These are phyloP conservation scores for Solenopsis invicta DNA, from an alignment of 1,140 invertebrate species.

Conservation along the genomic window DNA sequence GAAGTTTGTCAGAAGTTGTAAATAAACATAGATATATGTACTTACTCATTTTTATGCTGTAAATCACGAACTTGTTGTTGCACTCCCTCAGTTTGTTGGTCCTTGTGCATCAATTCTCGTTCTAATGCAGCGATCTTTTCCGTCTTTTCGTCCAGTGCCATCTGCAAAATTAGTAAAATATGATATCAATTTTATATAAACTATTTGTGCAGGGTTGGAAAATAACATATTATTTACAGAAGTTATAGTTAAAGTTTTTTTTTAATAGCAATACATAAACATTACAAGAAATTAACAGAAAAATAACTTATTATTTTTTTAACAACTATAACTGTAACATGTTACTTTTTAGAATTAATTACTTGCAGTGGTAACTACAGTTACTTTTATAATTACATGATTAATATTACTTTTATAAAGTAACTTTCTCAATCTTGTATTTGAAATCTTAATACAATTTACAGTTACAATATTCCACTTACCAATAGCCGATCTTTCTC, in stretches of 20 bases:
- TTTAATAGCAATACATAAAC: too few species aligned
- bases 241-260: too few species aligned
- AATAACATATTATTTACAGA: too few species aligned
- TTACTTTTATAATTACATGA: too few species aligned
- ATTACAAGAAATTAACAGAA: too few species aligned
- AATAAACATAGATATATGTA: conserved; percentile 73
- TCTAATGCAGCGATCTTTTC: conserved; percentile 88
- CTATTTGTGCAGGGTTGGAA: too few species aligned
- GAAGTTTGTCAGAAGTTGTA: conserved; percentile 31
- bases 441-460: neutral
- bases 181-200: conserved; percentile 20
- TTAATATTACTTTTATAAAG: too few species aligned
- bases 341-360: too few species aligned
- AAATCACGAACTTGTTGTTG: conserved; percentile 83
- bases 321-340: too few species aligned
- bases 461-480: conserved; percentile 64
- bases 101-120: conserved; percentile 87
- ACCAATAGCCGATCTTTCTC: conserved; percentile 89
- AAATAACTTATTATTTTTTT: too few species aligned
- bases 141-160: conserved; percentile 88
- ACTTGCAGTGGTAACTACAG: too few species aligned
- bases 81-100: conserved; percentile 77
- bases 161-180: conserved; percentile 74
- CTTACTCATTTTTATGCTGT: conserved; percentile 85
- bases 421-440: too few species aligned